Base-by-base conservation (phyloP, 2,888 invertebrate species). In the Tryphoninae sp. region DNA sequence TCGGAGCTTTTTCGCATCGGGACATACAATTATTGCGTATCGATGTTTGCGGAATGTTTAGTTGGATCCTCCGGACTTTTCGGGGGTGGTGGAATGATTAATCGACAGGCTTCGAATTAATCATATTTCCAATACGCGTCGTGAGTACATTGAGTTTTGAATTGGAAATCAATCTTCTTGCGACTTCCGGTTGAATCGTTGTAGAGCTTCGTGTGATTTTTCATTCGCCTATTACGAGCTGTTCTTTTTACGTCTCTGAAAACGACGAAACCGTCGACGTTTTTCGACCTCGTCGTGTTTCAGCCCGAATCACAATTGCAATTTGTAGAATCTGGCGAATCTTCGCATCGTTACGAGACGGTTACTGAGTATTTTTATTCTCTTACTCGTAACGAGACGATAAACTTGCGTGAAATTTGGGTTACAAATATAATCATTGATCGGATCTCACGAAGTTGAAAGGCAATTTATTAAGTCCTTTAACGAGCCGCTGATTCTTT, bases 341-440 rank as follows among this genome's bases (percentile, higher is more conserved):
- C 19, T 68, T 61, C 23, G 64, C 67, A 19, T 68, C 59, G 58
- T 59, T 62, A 53, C 72, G 61, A 61, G 45, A 42, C 16, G 33
- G 40, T 33, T 81, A 80, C 77, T n/a, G 82, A 82, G 77, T 49
- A 76, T 53, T 11, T 69, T 51, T 67, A 33, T 33, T 23, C 71
- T 40, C 61, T 42, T 58, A 13, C 61, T 42, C 53, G 71, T 78
- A 65, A 71, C 19, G 51, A 64, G 69, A 16, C 65, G 72, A 73
- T 53, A 65, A 16, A 33, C 33, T 33, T 33, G 33, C 33, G 6
- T 33, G 33, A n/a, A 51, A 55, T 55, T 16, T 16, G 26, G 19
- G 19, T 19, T 2, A 55, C 11, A 55, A 55, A 8, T 55, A 19
- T 55, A 55, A 16, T 55, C 16, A 55, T 55, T 19, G 22, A 55